phyloP scores from a whole-genome alignment of 2,888 invertebrate genomes.

The Cerceris ruficornis region DNA sequence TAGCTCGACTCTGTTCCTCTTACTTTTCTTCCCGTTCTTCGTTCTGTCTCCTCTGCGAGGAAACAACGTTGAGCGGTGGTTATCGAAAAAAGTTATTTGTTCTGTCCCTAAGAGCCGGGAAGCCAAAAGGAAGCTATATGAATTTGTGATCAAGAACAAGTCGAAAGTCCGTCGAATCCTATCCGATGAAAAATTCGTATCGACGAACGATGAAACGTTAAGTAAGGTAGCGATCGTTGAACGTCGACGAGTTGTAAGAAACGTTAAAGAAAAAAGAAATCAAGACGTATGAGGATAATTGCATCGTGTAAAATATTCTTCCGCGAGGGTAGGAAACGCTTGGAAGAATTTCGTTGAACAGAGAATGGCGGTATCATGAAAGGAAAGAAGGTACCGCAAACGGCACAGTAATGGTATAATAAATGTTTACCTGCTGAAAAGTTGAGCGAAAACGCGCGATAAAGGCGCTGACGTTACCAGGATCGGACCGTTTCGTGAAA shows the following conservation, averaged over 20 bases:
- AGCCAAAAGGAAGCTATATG: slow-evolving; percentile 47
- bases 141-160: slow-evolving; percentile 55
- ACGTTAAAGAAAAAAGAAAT: no score
- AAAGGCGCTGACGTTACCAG: slow-evolving; percentile 45
- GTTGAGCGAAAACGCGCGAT: slow-evolving; percentile 45
- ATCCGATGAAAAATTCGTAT: neutral
- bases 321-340: no score
- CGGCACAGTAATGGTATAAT: no score
- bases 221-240: slow-evolving; percentile 22
- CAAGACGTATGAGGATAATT: no score
- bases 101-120: slow-evolving; percentile 60
- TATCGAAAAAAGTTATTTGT: slow-evolving; percentile 62
- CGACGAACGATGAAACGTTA: neutral
- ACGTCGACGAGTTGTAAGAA: no score
- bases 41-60: slow-evolving; percentile 52
- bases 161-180: slow-evolving; percentile 36
- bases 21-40: slow-evolving; percentile 11
- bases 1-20: slow-evolving; percentile 4
- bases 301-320: no score
- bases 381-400: no score
- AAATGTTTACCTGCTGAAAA: slow-evolving; percentile 33
- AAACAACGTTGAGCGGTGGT: slow-evolving; percentile 46
- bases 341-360: no score
- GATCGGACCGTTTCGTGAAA: slow-evolving; percentile 62
- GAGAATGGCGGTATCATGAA: no score